Conservation (phyloP, 2,797 vertebrate species). For the Parauchenoglanis ngamensis region DNA sequence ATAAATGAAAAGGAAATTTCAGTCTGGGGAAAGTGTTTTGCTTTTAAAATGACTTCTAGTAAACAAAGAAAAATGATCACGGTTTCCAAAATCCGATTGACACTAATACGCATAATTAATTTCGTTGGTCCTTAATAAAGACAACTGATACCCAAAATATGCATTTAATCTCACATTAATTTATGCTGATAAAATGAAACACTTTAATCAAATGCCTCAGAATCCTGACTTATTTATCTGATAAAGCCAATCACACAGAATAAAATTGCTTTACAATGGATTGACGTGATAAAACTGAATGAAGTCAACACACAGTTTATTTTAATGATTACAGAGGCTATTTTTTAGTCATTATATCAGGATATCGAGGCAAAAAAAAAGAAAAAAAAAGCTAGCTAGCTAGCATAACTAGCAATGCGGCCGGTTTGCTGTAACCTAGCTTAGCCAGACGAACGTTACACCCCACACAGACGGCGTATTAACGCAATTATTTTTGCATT, state of each 20-base stretch:
- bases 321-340: not conserved
- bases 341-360: too few species aligned
- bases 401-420: not conserved
- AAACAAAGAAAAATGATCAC: not conserved
- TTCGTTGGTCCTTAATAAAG: not conserved
- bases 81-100: not conserved
- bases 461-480: too few species aligned
- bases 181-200: not conserved
- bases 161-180: not conserved
- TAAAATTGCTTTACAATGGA: not conserved
- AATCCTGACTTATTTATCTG: not conserved
- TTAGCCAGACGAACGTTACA: not conserved
- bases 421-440: not conserved
- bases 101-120: too few species aligned
- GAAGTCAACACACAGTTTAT: not conserved
- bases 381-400: not conserved
- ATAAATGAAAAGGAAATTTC: not conserved
- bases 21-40: not conserved
- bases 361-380: too few species aligned
- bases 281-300: not conserved
- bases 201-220: not conserved
- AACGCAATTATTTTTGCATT: not conserved
- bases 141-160: not conserved
- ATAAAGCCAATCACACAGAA: not conserved
- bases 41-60: not conserved